Evolutionary conservation across 2,888 invertebrate genomes (phyloP).

Genomic region (Synanthedon myopaeformis): DNA sequence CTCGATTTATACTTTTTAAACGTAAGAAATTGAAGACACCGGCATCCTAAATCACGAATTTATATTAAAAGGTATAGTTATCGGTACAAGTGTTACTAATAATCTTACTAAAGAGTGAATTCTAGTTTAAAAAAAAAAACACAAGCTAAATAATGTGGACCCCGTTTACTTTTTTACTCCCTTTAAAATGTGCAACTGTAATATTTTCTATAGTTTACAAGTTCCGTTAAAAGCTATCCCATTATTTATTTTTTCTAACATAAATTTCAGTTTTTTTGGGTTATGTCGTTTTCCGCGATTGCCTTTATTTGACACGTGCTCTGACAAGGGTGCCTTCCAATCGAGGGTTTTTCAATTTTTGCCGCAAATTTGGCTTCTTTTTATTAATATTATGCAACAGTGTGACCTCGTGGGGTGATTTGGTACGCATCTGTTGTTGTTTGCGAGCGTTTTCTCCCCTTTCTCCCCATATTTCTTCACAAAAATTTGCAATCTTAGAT

Average conservation of each 20-base stretch:
- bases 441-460: constrained; percentile 19
- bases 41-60: too few species aligned
- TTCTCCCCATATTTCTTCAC: constrained; percentile 1
- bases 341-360: constrained; percentile 41
- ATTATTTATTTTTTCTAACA: background rate
- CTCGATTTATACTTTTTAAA: too few species aligned
- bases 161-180: too few species aligned
- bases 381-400: constrained; percentile 41
- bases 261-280: constrained; percentile 15
- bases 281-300: constrained; percentile 7
- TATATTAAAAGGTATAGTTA: too few species aligned
- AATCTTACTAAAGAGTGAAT: too few species aligned
- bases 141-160: too few species aligned
- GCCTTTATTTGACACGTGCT: constrained; percentile 33
- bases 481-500: too few species aligned
- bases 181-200: background rate
- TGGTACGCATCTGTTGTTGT: constrained; percentile 45
- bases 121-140: too few species aligned
- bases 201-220: background rate
- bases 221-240: too few species aligned
- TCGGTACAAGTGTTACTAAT: too few species aligned
- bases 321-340: constrained; percentile 41
- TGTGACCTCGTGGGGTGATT: constrained; percentile 35
- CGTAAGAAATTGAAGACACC: too few species aligned
- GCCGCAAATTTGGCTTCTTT: constrained; percentile 35